Percentiles rank a stretch among this genome's conserved stretches.
These are phyloP conservation scores for Sebastes trivittatus DNA, from an alignment of 2,797 vertebrate species.

Conservation along the genomic window DNA sequence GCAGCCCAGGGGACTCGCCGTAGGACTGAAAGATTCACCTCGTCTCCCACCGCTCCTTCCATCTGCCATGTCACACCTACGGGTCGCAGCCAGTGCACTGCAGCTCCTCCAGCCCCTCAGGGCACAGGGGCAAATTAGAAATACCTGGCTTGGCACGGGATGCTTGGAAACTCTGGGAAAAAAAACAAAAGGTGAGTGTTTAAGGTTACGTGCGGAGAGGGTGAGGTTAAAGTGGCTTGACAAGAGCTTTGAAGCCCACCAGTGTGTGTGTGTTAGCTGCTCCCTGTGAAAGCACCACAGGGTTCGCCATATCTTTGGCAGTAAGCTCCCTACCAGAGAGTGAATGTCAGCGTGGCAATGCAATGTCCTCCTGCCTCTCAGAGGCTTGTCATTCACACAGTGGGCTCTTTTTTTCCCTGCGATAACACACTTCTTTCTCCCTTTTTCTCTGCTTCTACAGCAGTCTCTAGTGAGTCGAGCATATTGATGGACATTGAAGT, in stretches of 20 bases:
- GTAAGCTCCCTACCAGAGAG: constrained; percentile 51
- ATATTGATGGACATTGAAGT: constrained; percentile 60
- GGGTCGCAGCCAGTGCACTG: constrained; percentile 42
- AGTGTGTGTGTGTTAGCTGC: constrained; percentile 38
- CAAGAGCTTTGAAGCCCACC: constrained; percentile 58
- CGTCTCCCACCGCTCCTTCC: constrained; percentile 76
- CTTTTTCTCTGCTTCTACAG: constrained; percentile 41
- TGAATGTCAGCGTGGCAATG: constrained; percentile 64
- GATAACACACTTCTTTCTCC: constrained; percentile 54
- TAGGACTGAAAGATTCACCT: constrained; percentile 69
- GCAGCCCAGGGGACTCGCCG: constrained; percentile 64
- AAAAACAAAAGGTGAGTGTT: constrained; percentile 56
- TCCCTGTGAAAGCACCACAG: constrained; percentile 51
- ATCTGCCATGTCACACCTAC: constrained; percentile 77
- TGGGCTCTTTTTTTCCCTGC: constrained; percentile 11
- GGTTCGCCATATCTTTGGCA: constrained; percentile 65
- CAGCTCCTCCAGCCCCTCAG: constrained; percentile 33
- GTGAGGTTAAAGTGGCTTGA: constrained; percentile 71
- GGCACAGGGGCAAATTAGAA: constrained; percentile 54
- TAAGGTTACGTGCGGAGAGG: constrained; percentile 35
- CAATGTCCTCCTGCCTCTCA: constrained; percentile 62
- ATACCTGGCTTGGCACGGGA: constrained; percentile 53
- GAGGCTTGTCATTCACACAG: constrained; percentile 68
- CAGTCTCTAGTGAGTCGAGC: constrained; percentile 50
- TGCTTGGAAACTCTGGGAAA: constrained; percentile 26